Percentiles rank a stretch among this genome's conserved stretches.
Conservation (phyloP, 2,888 invertebrate species). For the Platycnemis pennipes region DNA sequence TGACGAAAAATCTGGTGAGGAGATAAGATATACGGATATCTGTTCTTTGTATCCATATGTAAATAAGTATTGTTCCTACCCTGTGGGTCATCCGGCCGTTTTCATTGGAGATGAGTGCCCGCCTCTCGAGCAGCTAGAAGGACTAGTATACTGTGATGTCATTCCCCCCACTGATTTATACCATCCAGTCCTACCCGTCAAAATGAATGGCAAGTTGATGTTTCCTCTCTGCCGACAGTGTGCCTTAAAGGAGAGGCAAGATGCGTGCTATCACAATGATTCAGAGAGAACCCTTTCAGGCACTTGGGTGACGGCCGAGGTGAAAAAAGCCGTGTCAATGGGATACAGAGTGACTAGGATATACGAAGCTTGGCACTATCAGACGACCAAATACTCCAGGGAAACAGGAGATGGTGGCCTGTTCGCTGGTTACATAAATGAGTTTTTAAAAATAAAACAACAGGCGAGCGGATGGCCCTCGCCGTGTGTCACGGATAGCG, state of each 20-base stretch:
- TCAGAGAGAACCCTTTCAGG: constrained; percentile 73
- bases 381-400: too few species aligned
- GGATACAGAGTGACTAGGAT: too few species aligned
- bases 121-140: too few species aligned
- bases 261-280: constrained; percentile 72
- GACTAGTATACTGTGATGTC: too few species aligned
- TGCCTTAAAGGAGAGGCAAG: constrained; percentile 71
- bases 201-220: constrained; percentile 73
- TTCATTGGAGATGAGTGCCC: too few species aligned
- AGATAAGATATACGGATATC: too few species aligned
- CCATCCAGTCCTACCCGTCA: constrained; percentile 75
- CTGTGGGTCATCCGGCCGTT: constrained; percentile 40
- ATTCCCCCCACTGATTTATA: constrained; percentile 71
- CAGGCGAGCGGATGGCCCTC: neutral
- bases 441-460: neutral
- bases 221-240: constrained; percentile 74
- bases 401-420: constrained; percentile 71
- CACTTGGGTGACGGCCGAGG: constrained; percentile 75
- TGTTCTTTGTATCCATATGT: too few species aligned
- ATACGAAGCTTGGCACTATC: too few species aligned
- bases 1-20: neutral
- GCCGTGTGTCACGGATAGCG: neutral
- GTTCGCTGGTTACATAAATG: too few species aligned
- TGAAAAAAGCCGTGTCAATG: constrained; percentile 74
- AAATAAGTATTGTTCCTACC: constrained; percentile 69